Evolutionary conservation across 2,797 vertebrate species (phyloP).

Genomic region (Meriones psammophilus): DNA sequence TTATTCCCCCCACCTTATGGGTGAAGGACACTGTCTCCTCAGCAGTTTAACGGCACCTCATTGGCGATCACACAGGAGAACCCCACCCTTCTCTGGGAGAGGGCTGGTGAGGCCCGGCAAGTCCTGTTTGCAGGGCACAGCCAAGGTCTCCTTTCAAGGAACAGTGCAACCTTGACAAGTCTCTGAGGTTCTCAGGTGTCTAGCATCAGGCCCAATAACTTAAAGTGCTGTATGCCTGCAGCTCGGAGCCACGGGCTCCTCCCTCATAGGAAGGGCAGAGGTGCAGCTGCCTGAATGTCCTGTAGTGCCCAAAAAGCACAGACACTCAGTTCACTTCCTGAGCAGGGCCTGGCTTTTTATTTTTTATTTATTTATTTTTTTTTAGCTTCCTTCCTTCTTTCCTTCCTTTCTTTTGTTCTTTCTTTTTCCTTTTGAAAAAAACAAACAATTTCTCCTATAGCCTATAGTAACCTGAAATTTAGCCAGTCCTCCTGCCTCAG

Average conservation of each 20-base stretch:
- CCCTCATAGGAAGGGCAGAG: background rate
- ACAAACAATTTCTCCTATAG: background rate
- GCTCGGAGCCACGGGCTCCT: background rate
- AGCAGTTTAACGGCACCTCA: background rate
- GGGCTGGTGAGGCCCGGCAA: background rate
- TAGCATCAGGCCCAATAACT: no score
- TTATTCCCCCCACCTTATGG: background rate
- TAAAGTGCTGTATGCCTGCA: rapidly evolving
- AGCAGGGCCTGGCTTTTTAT: background rate
- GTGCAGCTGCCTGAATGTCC: rapidly evolving
- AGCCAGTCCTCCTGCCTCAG: background rate
- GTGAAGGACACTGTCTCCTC: background rate
- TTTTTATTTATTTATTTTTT: background rate
- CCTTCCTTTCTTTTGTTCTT: background rate
- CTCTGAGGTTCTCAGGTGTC: background rate
- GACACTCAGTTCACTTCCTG: background rate
- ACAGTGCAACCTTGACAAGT: rapidly evolving
- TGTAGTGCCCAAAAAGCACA: rapidly evolving
- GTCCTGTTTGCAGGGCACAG: background rate
- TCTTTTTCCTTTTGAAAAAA: background rate
- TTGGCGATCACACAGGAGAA: rapidly evolving
- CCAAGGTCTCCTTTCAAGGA: background rate
- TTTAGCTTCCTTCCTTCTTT: no score
- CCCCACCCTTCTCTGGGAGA: background rate
- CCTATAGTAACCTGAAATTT: background rate